Percentiles rank a stretch among this genome's conserved stretches.
Conservation (phyloP, 1,140 invertebrate genomes). For the Zaprionus inermis region DNA sequence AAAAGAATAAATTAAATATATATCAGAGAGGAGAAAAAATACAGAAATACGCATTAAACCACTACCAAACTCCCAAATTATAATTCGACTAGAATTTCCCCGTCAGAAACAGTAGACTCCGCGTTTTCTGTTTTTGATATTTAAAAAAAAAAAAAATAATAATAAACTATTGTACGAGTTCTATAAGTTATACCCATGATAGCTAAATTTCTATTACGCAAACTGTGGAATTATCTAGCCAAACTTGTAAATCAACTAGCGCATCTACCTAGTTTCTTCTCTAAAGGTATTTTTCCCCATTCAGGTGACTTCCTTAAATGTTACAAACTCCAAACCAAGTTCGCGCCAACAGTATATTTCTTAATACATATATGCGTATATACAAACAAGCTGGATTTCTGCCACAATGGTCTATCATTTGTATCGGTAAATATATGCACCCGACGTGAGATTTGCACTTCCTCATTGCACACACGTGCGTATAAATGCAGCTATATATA, state of each 20-base stretch:
- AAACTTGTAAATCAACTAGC: background rate
- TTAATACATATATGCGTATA: conserved; percentile 8
- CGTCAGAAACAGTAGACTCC: background rate
- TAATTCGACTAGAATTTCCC: background rate
- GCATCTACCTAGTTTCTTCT: background rate
- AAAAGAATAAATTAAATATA: no score
- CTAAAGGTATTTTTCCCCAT: background rate
- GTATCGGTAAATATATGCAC: conserved; percentile 30
- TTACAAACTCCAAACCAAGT: conserved; percentile 13
- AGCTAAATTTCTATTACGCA: background rate
- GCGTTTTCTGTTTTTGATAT: background rate
- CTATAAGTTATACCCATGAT: no score
- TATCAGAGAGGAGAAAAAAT: no score
- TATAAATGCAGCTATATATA: background rate
- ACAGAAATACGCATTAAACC: no score
- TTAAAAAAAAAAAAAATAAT: background rate
- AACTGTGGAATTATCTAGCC: background rate
- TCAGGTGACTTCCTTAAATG: background rate
- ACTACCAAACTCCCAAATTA: no score
- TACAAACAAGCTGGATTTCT: conserved; percentile 12
- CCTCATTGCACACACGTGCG: background rate
- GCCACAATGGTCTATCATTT: conserved; percentile 30
- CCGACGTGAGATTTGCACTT: background rate
- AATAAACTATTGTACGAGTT: no score
- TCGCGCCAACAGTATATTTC: conserved; percentile 9